Conservation (phyloP, 2,113 vertebrate genomes). For the Scolopax mira region DNA sequence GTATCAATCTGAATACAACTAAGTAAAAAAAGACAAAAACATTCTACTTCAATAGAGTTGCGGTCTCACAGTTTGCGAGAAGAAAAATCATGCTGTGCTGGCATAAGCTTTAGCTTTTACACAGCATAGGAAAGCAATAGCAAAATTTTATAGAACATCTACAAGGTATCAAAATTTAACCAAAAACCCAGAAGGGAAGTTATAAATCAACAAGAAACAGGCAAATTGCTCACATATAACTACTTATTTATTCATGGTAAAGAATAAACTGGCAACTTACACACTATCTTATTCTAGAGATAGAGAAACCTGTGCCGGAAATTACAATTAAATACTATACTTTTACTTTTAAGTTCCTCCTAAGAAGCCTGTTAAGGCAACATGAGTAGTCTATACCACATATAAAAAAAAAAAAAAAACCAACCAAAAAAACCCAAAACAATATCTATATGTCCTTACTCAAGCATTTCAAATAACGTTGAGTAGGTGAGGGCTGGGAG, state of each 20-base stretch:
- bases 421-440: neutral
- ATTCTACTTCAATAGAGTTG: neutral
- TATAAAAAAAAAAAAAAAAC: neutral
- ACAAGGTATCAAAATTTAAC: neutral
- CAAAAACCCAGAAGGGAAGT: neutral
- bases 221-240: neutral
- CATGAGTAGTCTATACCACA: neutral
- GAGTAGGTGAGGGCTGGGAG: neutral
- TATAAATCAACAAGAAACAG: neutral
- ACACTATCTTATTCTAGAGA: neutral
- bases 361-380: neutral
- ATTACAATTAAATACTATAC: neutral
- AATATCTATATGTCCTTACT: neutral
- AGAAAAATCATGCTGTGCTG: neutral
- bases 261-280: neutral
- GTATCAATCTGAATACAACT: neutral
- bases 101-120: neutral
- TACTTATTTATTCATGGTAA: neutral
- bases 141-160: neutral
- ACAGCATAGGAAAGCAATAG: neutral
- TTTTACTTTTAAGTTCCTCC: neutral
- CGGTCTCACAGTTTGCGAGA: neutral
- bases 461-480: neutral
- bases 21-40: neutral
- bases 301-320: neutral